Evolutionary conservation across 2,888 invertebrate genomes (phyloP), one percentile per base, ranked within the genome.

Genomic region (Agrochola macilenta): DNA sequence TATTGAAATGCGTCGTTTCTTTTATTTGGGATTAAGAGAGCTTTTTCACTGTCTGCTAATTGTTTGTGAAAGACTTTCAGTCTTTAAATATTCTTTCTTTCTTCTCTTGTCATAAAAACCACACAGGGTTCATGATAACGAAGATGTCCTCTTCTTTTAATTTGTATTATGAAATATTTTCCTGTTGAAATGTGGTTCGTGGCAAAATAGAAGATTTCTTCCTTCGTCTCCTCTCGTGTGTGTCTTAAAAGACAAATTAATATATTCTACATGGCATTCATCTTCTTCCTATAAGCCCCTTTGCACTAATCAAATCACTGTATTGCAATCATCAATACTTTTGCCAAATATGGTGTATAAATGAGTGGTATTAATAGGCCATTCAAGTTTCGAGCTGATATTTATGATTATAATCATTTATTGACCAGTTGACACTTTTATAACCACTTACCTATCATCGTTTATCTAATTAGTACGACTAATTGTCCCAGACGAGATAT

Each of bases 1-100:
- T 70, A 46, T 66, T 52, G 23, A 77, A 78, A 69, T 80, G 82
- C 79, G 89, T 75, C 78, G 76, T 78, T 79, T 74, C 66, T 76
- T 86, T 77, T 61, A 58, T 78, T 78, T 39, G 52, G 70, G 30
- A 61, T 39, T 54, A 69, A 58, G 35, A 73, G 77, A 75, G 35
- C 30, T 20, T 70, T 52, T 69, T 65, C 23, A 61, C 66, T 78
- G 73, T 74, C 63, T 60, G 30, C 14, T 75, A 26, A 57, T 77
- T 81, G 68, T 77, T 73, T 52, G 74, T n/a, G 26, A 11, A 49
- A 78, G 49, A 20, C 5, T 60, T 60, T 26, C n/a, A 14, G 2
- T 61, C n/a, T 82, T 64, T 58, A 7, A 35, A 43, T 57, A 57
- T 43, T 66, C 5, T 61, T 64, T 11, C 3, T 43, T 1, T 43